Base-by-base conservation (phyloP, 2,888 invertebrate species). In the Hecatera dysodea region DNA sequence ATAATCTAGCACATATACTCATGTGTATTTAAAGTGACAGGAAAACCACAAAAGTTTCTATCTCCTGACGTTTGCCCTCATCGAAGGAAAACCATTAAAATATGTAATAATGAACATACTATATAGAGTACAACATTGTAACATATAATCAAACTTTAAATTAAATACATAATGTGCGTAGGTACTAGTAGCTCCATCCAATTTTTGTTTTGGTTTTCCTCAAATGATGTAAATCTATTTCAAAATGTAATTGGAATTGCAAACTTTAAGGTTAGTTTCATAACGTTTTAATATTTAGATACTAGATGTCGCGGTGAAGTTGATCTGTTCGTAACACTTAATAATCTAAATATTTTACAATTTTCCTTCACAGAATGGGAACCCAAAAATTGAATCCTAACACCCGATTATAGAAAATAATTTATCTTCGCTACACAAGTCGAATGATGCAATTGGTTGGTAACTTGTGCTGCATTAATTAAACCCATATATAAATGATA, bases 11-110 rank as follows among this genome's bases (percentile, higher is more conserved):
- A 64, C 53, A 60, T 11, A 59, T 61, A 36, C 29, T n/a, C 15
- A 53, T 48, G 48, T 66, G 39, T 74, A 71, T 78, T 57, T 64
- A 55, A 70, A 65, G 70, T 61, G 57, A 63, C 76, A 77, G 83
- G 83, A 84, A 84, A 84, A 84, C 85, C 83, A 59, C 83, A 71
- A 53, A 59, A 44, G 46, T 55, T 63, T 65, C 59, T 77, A 76
- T 74, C 71, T 69, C 63, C 63, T 62, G 48, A 67, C 61, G 52
- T 68, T 22, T 56, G 72, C 72, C 69, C 62, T 66, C 66, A 70
- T 60, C 36, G 39, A 73, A 76, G 85, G 80, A 84, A 80, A 75
- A 76, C 33, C 50, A 59, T 62, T 29, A 36, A 19, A 59, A 17
- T 27, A 22, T 8, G 4, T 36, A n/a, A 15, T 48, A 29, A 36